Evolutionary conservation across 1,140 invertebrate genomes (phyloP).

Genomic region (Samia ricini): DNA sequence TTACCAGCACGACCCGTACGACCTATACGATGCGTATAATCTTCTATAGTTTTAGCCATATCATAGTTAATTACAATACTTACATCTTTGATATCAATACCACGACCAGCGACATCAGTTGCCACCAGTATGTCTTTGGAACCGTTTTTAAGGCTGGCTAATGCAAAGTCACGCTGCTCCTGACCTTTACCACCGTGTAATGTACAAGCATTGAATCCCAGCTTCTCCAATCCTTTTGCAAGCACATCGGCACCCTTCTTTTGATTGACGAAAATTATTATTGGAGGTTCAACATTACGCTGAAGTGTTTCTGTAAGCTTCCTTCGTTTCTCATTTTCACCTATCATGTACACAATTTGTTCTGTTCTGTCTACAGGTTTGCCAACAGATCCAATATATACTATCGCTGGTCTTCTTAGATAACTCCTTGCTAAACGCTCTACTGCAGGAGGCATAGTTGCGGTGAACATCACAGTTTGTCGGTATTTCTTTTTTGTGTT

Average conservation of each 20-base stretch:
- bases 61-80: conserved; percentile 99
- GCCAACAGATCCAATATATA: conserved; percentile 99
- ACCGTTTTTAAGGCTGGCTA: conserved; percentile 96
- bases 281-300: conserved; percentile 94
- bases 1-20: conserved; percentile 99
- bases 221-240: conserved; percentile 97
- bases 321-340: conserved; percentile 95
- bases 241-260: conserved; percentile 99
- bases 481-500: conserved; percentile 98
- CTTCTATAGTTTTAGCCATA: conserved; percentile 99
- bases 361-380: conserved; percentile 98
- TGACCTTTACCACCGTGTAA: conserved; percentile 99
- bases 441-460: conserved; percentile 99
- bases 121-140: conserved; percentile 99
- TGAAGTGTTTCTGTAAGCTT: conserved; percentile 93
- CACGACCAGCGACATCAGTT: conserved; percentile 99
- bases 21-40: conserved; percentile 99
- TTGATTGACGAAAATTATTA: conserved; percentile 99
- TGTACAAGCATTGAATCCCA: conserved; percentile 97
- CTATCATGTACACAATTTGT: conserved; percentile 97
- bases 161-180: conserved; percentile 98
- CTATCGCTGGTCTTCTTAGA: conserved; percentile 95
- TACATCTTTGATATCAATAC: conserved; percentile 99
- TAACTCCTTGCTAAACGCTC: conserved; percentile 97
- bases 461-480: conserved; percentile 99